phyloP scores from a whole-genome alignment of 2,113 vertebrate genomes.

The Tragulus kanchil region DNA sequence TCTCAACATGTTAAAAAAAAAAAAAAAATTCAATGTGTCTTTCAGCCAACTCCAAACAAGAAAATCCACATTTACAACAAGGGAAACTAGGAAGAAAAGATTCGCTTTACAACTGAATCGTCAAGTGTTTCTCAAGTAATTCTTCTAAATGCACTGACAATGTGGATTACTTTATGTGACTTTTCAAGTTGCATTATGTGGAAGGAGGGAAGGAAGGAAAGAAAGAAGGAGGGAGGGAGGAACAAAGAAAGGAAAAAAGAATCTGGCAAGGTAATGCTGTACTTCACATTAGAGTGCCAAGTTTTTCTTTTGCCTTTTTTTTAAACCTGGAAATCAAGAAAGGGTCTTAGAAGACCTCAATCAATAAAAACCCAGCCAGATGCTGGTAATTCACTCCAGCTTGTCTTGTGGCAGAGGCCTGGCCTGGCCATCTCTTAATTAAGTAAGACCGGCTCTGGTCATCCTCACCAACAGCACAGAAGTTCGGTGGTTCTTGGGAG shows the following conservation, averaged over 20 bases:
- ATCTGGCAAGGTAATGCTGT: not conserved
- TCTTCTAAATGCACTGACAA: not conserved
- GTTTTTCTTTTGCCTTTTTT: not conserved
- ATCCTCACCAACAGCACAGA: accelerated
- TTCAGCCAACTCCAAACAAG: not conserved
- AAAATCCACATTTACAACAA: not conserved
- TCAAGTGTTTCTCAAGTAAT: not conserved
- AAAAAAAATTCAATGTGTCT: not conserved
- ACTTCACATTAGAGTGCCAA: not conserved
- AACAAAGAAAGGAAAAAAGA: not conserved
- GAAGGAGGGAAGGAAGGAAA: not conserved
- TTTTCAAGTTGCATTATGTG: not conserved
- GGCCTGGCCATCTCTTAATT: not conserved
- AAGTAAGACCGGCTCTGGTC: not conserved
- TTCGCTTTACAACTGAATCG: not conserved
- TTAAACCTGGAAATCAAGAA: not conserved
- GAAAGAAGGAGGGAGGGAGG: too few relatives aligned
- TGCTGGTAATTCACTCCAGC: not conserved
- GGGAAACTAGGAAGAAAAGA: not conserved
- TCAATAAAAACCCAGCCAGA: not conserved
- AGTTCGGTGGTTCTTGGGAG: not conserved
- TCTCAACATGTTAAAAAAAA: not conserved
- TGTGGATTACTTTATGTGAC: not conserved
- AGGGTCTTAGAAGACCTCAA: not conserved
- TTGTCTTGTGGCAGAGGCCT: not conserved